A percentile compares a stretch with the other conserved stretches of the same genome.
Conservation (phyloP, 1,140 invertebrate species). For the Cepaea nemoralis region DNA sequence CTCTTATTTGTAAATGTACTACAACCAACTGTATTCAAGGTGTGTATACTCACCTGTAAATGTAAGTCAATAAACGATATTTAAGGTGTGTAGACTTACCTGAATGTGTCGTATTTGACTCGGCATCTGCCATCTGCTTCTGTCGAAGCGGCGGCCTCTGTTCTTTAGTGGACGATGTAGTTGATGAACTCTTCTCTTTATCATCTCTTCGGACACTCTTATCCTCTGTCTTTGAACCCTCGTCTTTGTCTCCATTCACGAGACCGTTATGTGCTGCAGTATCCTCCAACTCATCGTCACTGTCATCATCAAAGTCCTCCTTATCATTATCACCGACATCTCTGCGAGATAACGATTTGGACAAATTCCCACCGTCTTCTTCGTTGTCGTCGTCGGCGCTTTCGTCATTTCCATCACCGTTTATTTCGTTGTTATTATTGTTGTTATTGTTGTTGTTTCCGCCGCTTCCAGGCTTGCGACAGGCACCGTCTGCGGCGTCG, state of each 20-base stretch:
- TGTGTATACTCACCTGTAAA: no score
- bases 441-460: slow-evolving; percentile 48
- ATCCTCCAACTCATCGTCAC: slow-evolving; percentile 17
- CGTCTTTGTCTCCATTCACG: slow-evolving; percentile 4
- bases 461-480: slow-evolving; percentile 47
- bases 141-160: slow-evolving; percentile 55
- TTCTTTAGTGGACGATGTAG: slow-evolving; percentile 40
- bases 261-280: not conserved
- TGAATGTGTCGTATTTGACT: slow-evolving; percentile 65
- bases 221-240: not conserved
- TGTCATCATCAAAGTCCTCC: slow-evolving; percentile 20
- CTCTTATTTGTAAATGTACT: no score
- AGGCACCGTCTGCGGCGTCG: slow-evolving; percentile 55
- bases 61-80: no score
- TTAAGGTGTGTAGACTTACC: slow-evolving; percentile 51
- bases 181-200: slow-evolving; percentile 32
- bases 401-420: slow-evolving; percentile 48
- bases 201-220: not conserved
- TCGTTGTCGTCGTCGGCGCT: slow-evolving; percentile 49
- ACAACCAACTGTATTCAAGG: no score
- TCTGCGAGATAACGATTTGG: slow-evolving; percentile 10
- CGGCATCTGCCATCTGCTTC: slow-evolving; percentile 63
- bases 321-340: not conserved
- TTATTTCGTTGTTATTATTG: slow-evolving; percentile 54
- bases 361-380: slow-evolving; percentile 49